phyloP scores from a whole-genome alignment of 2,888 invertebrate species.

The Cerastis leucographa region DNA sequence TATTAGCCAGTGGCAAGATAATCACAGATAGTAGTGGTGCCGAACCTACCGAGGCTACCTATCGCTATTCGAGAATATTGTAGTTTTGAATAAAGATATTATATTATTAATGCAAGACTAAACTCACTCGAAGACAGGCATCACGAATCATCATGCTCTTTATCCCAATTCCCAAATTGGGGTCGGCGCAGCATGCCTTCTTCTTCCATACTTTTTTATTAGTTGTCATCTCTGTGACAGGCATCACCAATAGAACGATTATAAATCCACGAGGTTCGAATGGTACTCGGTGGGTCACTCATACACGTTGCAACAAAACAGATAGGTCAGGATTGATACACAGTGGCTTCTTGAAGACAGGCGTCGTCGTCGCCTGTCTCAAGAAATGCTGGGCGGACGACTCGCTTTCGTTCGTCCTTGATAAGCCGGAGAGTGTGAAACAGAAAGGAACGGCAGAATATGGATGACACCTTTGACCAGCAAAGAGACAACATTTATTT shows the following conservation, averaged over 20 bases:
- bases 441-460: not conserved
- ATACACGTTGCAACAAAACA: not conserved
- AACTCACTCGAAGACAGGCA: not conserved
- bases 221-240: too few relatives aligned
- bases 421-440: not conserved
- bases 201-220: too few relatives aligned
- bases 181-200: too few relatives aligned
- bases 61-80: not conserved
- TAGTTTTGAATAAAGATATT: too few relatives aligned
- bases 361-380: not conserved
- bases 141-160: too few relatives aligned
- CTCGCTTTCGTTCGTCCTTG: too few relatives aligned
- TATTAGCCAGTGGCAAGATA: not conserved
- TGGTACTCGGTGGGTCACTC: not conserved
- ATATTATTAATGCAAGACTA: too few relatives aligned
- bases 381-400: too few relatives aligned
- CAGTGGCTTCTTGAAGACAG: too few relatives aligned
- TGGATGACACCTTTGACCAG: not conserved
- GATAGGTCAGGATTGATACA: not conserved
- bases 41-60: not conserved
- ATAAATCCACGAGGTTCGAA: not conserved
- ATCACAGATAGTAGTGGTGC: not conserved
- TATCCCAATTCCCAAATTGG: too few relatives aligned
- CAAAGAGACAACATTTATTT: too few relatives aligned
- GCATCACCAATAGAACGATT: too few relatives aligned